Base-by-base conservation (phyloP, 64 coral and sea anemone species). In the Dendronephthya gigantea region DNA sequence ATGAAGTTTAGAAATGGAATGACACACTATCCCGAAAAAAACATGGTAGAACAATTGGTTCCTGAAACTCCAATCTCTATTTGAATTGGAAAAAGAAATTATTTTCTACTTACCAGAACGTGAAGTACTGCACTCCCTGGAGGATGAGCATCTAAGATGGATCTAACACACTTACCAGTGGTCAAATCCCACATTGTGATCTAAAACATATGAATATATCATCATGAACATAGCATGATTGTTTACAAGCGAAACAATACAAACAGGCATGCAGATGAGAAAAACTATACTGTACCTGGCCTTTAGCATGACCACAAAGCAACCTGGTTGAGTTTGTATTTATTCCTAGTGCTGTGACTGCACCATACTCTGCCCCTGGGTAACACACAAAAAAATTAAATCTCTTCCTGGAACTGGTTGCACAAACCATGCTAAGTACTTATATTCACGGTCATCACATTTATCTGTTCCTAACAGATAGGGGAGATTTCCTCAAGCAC, bases 141-240 rank as follows among this genome's bases (percentile, higher is more conserved):
- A 7, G 94, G 94, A 50, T 97, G 94, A 17, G 94, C 94, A 91
- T 97, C 94, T 35, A 87, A 48, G 31, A 97, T 93, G 56, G 83
- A 85, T 81, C 94, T 83, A 9, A 97, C n/a, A 82, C 93, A 85
- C 59, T 97, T 97, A 12, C 94, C 94, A 51, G 94, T 86, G 50
- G 93, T 89, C 27, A 97, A 72, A 84, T 97, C 94, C 94, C 94
- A 97, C 94, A 97, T 97, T 56, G 87, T 91, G 43, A 97, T 97
- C 94, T 97, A 72, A 45, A 45, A 45, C n/a, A 45, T 45, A 45
- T 45, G 17, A 27, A 87, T 58, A 19, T 39, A 48, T 11, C 11
- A 70, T 23, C 76, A 16, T 9, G n/a, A 17, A 88, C 37, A 7
- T 48, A 47, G 19, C 15, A 1, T 28, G 0, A 84, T 25, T 27